Evolutionary conservation across 2,113 vertebrate species (phyloP).

Genomic region (Nannobrachium achirus): DNA sequence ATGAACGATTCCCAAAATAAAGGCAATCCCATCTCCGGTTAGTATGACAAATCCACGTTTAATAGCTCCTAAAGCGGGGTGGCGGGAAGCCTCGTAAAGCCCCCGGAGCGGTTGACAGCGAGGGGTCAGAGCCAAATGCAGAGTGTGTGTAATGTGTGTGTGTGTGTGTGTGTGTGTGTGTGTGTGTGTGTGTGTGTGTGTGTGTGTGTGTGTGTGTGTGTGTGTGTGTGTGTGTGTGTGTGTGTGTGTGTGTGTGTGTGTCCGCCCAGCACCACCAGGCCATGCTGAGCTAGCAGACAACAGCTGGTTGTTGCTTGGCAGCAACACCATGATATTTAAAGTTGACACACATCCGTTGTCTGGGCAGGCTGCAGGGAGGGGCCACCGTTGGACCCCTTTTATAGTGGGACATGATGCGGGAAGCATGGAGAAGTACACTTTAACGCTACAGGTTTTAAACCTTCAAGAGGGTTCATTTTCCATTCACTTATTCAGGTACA

Average conservation of each 20-base stretch:
- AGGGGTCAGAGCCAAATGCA: conserved; percentile 40
- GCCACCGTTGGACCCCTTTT: too few species aligned
- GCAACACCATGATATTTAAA: conserved; percentile 28
- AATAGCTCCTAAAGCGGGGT: conserved; percentile 24
- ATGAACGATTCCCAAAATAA: conserved; percentile 12
- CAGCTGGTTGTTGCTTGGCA: conserved; percentile 51
- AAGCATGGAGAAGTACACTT: too few species aligned
- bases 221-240: not conserved
- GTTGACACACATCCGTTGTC: conserved; percentile 24
- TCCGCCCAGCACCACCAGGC: conserved; percentile 6
- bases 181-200: not conserved
- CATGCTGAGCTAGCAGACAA: conserved; percentile 30
- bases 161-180: too few species aligned
- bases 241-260: too few species aligned
- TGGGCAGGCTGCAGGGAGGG: not conserved
- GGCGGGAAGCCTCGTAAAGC: conserved; percentile 14
- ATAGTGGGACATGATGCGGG: too few species aligned
- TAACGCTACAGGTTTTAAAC: too few species aligned
- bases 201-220: not conserved
- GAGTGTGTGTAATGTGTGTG: not conserved
- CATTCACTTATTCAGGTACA: too few species aligned
- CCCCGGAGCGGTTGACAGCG: conserved; percentile 18
- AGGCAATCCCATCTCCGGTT: conserved; percentile 18
- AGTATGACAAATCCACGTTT: conserved; percentile 19
- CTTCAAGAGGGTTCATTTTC: too few species aligned